Evolutionary conservation across 2,797 vertebrate species (phyloP).

Genomic region (Onychomys arenicola): DNA sequence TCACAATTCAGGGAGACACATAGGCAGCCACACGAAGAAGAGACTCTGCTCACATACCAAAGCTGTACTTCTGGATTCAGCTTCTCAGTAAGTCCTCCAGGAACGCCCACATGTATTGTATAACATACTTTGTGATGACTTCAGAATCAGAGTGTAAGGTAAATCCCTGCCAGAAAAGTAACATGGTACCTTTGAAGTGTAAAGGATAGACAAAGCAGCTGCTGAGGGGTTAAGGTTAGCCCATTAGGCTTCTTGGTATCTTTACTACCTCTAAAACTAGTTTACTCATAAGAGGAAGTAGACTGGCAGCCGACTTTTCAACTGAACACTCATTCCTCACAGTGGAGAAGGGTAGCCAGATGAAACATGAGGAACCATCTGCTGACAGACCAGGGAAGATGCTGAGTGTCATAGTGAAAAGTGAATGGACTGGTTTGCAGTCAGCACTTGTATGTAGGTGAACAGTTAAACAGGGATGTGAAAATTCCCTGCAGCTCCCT

Average conservation of each 20-base stretch:
- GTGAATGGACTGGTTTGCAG: background rate
- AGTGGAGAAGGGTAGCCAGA: background rate
- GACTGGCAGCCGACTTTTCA: background rate
- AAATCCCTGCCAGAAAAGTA: background rate
- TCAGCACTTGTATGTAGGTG: background rate
- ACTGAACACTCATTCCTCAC: background rate
- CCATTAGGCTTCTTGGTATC: background rate
- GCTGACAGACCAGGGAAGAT: background rate
- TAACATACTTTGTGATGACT: background rate
- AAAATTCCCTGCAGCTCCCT: background rate
- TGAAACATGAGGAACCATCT: background rate
- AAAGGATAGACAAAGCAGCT: background rate
- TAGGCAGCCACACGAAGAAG: background rate
- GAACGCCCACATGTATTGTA: accelerated
- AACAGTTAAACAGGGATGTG: background rate
- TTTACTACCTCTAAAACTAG: background rate
- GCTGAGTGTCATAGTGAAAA: background rate
- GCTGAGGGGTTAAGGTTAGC: background rate
- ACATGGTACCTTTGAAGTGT: background rate
- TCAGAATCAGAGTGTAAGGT: background rate
- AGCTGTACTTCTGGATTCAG: background rate
- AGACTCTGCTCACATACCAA: too few species aligned
- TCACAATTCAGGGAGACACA: conserved; percentile 58
- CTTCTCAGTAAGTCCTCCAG: background rate
- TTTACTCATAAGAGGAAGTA: background rate